Base-by-base conservation (phyloP, 2,888 invertebrate species). In the Platycnemis pennipes region DNA sequence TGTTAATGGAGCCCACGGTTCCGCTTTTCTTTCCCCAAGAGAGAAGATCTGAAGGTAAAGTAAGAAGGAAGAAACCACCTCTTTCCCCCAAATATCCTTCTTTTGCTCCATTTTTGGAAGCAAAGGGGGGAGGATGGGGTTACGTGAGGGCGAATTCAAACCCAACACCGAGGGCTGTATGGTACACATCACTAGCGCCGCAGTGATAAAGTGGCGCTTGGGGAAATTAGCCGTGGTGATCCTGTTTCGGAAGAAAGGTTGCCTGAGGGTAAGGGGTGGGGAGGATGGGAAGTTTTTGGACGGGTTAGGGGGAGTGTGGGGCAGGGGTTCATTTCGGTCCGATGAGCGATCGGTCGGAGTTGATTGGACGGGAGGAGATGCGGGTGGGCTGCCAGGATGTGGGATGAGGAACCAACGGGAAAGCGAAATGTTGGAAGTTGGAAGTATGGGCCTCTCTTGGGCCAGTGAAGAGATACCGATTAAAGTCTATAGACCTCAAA, bases 141-240 rank as follows among this genome's bases (percentile, higher is more conserved):
- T 7, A 56, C 19, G 3, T 56, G 49, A 49, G 7, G 49, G 49
- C 49, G 49, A n/a, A n/a, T n/a, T n/a, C n/a, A n/a, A n/a, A n/a
- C 49, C 49, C 7, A 49, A 2, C n/a, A 26, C 26, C 63, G 63
- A 7, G 5, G 63, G 63, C 7, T 77, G 37, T 37, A 37, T 37
- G 77, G 37, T 16, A 77, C 77, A 37, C 77, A 77, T 77, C 31
- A 37, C 77, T 37, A 77, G 37, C 77, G 77, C 77, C 31, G 77
- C 37, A 3, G 77, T 37, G 77, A 37, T 37, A 77, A 77, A 77
- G 77, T 77, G 77, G 37, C 77, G 77, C 77, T 77, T 37, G 8
- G 77, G 77, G 77, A 77, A 77, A 77, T 77, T 77, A 77, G 16
- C 77, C 77, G 31, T 37, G 37, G 77, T 77, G 77, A 77, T 77